Evolutionary conservation across 2,888 invertebrate species (phyloP), one percentile per base, ranked within the genome.

Genomic region (Drosophila borealis): DNA sequence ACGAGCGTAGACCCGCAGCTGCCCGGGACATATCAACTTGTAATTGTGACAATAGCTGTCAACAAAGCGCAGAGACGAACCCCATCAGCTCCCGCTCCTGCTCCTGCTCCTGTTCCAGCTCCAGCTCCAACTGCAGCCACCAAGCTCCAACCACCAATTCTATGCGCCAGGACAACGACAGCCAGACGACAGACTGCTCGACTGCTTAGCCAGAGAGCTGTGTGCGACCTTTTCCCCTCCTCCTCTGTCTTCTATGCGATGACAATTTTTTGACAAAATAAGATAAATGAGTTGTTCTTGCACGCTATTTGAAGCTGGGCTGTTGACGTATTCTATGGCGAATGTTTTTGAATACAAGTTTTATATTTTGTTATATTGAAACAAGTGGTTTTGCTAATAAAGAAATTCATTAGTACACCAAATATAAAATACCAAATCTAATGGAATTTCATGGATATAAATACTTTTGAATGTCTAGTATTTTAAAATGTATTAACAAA

Each of bases 21-120:
- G 86, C 45, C 74, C 73, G 65, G 76, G 70, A 78, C 81, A 89
- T 70, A 89, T 90, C 89, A 88, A 88, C 89, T 88, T 90, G 89
- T 89, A 90, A 90, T 89, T 89, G 89, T 90, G 90, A 90, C 89
- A 90, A 90, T 85, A 88, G 88, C 89, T 90, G 90, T 89, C 90
- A 89, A 89, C 88, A 90, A 76, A 82, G 90, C 74, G 67, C 78
- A 66, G 77, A 63, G 71, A 78, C 60, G 62, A 64, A 51, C 37
- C 41, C 51, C 61, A 36, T 17, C 33, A 53, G 56, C 53, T 39
- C 34, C 33, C 56, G 14, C 33, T 5, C 36, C 11, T 17, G 17
- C 17, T 17, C 17, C 17, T 17, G 17, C 17, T 17, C 17, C 33
- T 50, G 56, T 51, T 39, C 34, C 33, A 36, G n/a, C 37, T 44